Evolutionary conservation across 2,888 invertebrate species (phyloP), one percentile per base, ranked within the genome.

Genomic region (Xestia c-nigrum): DNA sequence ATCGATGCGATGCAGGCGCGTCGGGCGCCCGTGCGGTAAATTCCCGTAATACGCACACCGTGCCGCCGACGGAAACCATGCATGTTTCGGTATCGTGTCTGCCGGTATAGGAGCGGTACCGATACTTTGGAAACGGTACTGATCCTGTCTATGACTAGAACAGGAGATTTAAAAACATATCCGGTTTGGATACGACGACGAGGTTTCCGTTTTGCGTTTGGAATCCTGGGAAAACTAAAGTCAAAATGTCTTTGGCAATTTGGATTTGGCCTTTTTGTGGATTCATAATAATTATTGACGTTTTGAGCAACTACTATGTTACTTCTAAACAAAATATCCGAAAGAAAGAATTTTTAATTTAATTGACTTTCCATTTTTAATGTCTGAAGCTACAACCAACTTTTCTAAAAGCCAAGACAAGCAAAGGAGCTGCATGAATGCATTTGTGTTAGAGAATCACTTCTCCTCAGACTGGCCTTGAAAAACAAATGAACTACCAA

Each of bases 11-110:
- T 84, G 87, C 89, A 89, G 88, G 83, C 86, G 81, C 76, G 84
- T 63, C 46, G 75, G 63, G 47, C 84, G 80, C 31, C 74, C 85
- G 84, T 63, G 76, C 57, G 89, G 89, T 88, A 89, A 89, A 90
- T 89, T 81, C 87, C 78, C 78, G 83, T 88, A 83, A 87, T 85
- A 87, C 85, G 81, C 59, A 76, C 61, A 71, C 24, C 43, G 7
- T 55, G 19, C 5, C 10, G 16, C 46, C 16, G 24, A 61, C 5
- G 5, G 31, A 31, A 5, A 61, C 19, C 59, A 59, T 59, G 59
- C 24, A 14, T 59, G 59, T 59, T 16, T 7, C 7, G 7, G 31
- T 59, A 59, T 43, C 14, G 5, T 9, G 6, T 14, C 5, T 24
- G 5, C 9, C 31, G 24, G 47, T 38, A 59, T 5, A 9, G 5